phyloP scores from a whole-genome alignment of 2,888 invertebrate species.

The Drosophila mimica region DNA sequence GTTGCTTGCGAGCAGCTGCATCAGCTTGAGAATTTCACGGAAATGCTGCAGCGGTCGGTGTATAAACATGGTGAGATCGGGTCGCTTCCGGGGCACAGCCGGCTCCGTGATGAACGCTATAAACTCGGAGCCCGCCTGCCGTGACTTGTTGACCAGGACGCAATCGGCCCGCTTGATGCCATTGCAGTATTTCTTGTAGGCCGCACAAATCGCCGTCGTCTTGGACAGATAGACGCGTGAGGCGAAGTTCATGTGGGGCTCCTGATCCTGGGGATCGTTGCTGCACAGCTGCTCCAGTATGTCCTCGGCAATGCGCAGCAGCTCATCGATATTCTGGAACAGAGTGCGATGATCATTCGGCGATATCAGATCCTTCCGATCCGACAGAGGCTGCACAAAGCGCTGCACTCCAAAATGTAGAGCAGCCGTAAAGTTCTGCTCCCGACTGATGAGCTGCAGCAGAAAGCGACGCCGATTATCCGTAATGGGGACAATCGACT shows the following conservation, averaged over 20 bases:
- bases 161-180: constrained; percentile 94
- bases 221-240: constrained; percentile 90
- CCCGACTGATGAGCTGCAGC: constrained; percentile 90
- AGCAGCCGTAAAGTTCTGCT: constrained; percentile 91
- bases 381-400: constrained; percentile 91
- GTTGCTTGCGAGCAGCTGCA: constrained; percentile 86
- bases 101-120: constrained; percentile 92
- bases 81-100: constrained; percentile 91
- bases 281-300: constrained; percentile 90
- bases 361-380: constrained; percentile 91
- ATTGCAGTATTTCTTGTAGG: constrained; percentile 93
- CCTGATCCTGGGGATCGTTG: constrained; percentile 88
- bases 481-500: constrained; percentile 85
- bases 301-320: constrained; percentile 91
- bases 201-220: constrained; percentile 90
- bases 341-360: constrained; percentile 91
- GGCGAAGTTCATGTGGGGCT: constrained; percentile 88
- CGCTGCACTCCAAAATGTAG: constrained; percentile 92
- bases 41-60: constrained; percentile 94
- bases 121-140: constrained; percentile 91
- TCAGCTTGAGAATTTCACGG: constrained; percentile 87
- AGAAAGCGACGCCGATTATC: constrained; percentile 89
- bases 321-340: constrained; percentile 94
- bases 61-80: constrained; percentile 93
- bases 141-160: constrained; percentile 91